Percentiles rank a stretch among this genome's conserved stretches.
phyloP scores from a whole-genome alignment of 2,888 invertebrate species.

The Mongoloraphidia duomilia region DNA sequence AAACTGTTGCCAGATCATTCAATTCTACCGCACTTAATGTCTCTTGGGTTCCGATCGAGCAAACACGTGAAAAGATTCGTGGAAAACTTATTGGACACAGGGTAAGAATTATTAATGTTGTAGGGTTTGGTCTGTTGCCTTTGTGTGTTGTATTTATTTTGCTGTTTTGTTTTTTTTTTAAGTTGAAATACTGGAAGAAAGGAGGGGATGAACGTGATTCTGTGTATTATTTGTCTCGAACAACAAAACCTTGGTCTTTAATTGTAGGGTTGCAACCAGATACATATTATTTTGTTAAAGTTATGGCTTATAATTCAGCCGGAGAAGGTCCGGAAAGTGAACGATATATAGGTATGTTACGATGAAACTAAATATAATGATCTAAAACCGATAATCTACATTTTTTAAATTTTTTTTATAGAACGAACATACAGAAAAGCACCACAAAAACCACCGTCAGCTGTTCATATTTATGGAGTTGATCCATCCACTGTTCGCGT shows the following conservation, averaged over 20 bases:
- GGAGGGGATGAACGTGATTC: slow-evolving; percentile 59
- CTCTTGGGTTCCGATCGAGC: slow-evolving; percentile 77
- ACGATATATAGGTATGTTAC: slow-evolving; percentile 47
- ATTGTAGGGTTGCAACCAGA: slow-evolving; percentile 88
- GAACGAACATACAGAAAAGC: slow-evolving; percentile 83
- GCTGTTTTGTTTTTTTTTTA: slow-evolving; percentile 14
- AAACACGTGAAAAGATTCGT: slow-evolving; percentile 67
- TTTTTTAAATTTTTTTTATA: slow-evolving; percentile 18
- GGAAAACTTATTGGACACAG: slow-evolving; percentile 88
- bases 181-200: slow-evolving; percentile 84
- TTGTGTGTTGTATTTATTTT: background rate
- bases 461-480: slow-evolving; percentile 70
- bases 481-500: slow-evolving; percentile 80
- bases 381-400: background rate
- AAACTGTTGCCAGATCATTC: slow-evolving; percentile 60
- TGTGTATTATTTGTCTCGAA: slow-evolving; percentile 73
- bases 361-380: background rate
- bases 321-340: slow-evolving; percentile 95
- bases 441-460: slow-evolving; percentile 87
- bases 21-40: slow-evolving; percentile 90
- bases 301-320: slow-evolving; percentile 92
- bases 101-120: slow-evolving; percentile 30
- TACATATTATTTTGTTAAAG: slow-evolving; percentile 82
- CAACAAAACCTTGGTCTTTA: slow-evolving; percentile 70
- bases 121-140: background rate